Base-by-base conservation (phyloP, 2,113 vertebrate genomes). In the Lophura nycthemera region DNA sequence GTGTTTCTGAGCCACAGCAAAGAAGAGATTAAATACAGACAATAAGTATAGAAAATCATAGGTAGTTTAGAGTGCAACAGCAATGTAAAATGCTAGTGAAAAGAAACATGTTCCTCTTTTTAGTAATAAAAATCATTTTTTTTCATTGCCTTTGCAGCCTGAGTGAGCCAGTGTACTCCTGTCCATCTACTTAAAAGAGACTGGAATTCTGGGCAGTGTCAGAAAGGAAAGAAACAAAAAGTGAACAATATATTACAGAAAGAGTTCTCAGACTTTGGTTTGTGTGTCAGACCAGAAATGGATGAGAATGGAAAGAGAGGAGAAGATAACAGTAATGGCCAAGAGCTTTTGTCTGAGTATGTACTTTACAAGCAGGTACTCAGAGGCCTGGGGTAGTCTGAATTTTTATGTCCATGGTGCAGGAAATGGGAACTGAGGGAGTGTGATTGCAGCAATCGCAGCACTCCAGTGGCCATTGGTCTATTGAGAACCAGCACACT, bases 321-420 rank as follows among this genome's bases (percentile, higher is more conserved):
- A 73, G 24, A 63, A 40, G 15, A 77, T 18, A 29, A 17, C 13
- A 47, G 4, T 13, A 61, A 74, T 6, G 6, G 25, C 27, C 29
- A 82, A 76, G 32, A 69, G 72, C 48, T 82, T 74, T 47, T 87
- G 45, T 52, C 61, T 25, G 17, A 16, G 13, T 61, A 10, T 30
- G 17, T 3, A 67, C 3, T 80, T 24, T 20, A 74, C 0, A 0
- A 25, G 5, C 20, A 11, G 32, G 12, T 25, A 18, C 29, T 13
- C 30, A 54, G 60, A 38, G 12, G 45, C 10, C 25, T 61, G 22
- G 6, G 25, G 12, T 83, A 11, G 29, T 61, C 11, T 47, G 32
- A 27, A 30, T 91, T 38, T 8, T 11, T 36, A 6, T 11, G 2
- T 6, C 30, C 70, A 36, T 40, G 36, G 15, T 40, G 27, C 13